Evolutionary conservation across 1,140 invertebrate genomes (phyloP).

Genomic region (Aphidius gifuensis): DNA sequence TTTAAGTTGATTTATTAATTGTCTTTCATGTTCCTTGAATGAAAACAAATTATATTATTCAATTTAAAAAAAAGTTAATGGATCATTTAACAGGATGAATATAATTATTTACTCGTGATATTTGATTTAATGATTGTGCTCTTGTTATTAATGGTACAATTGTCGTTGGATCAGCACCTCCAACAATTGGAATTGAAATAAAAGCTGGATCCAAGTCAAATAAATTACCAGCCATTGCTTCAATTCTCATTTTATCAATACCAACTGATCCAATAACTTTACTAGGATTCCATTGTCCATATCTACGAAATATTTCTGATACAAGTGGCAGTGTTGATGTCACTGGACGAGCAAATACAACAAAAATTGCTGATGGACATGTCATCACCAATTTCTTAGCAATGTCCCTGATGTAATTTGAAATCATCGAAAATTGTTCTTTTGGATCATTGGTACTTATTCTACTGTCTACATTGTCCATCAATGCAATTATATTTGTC

Average conservation of each 20-base stretch:
- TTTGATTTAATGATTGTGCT: constrained; percentile 33
- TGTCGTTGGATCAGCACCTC: constrained; percentile 43
- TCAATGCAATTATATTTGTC: constrained; percentile 43
- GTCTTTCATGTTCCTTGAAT: constrained; percentile 33
- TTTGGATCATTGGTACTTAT: constrained; percentile 24
- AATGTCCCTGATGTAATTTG: constrained; percentile 35
- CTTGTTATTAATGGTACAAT: constrained; percentile 41
- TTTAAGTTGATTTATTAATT: constrained; percentile 33
- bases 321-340: constrained; percentile 41
- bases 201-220: constrained; percentile 39
- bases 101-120: constrained; percentile 33
- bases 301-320: constrained; percentile 37
- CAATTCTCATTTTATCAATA: constrained; percentile 38
- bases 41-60: constrained; percentile 3
- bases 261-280: constrained; percentile 41
- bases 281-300: constrained; percentile 36
- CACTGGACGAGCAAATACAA: constrained; percentile 42
- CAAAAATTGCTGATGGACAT: constrained; percentile 38
- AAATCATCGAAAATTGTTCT: constrained; percentile 32
- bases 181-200: constrained; percentile 39
- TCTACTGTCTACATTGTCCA: constrained; percentile 39
- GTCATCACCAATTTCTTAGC: constrained; percentile 32
- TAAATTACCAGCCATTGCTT: constrained; percentile 35
- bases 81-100: background rate
- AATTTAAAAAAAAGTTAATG: constrained; percentile 5